Evolutionary conservation across 2,113 vertebrate species (phyloP).

Genomic region (Sturnus vulgaris): DNA sequence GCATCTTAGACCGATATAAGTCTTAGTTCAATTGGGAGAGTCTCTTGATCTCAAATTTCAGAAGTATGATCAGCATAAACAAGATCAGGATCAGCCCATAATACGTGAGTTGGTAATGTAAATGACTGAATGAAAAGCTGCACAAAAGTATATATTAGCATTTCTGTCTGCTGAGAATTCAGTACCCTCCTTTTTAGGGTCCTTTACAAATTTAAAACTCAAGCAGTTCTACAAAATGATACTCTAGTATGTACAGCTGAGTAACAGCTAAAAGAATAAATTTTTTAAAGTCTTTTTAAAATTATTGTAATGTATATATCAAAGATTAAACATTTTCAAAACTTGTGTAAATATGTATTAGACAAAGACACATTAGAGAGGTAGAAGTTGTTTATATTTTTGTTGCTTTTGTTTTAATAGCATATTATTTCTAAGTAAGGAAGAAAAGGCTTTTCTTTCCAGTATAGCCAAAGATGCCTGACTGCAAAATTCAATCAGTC

Average conservation of each 20-base stretch:
- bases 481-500: constrained; percentile 39
- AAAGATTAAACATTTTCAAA: neutral
- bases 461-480: neutral
- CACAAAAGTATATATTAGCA: neutral
- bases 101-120: neutral
- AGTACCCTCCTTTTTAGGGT: neutral
- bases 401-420: constrained; percentile 10
- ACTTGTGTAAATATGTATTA: constrained; percentile 18
- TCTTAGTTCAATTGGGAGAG: neutral
- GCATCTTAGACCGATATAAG: neutral
- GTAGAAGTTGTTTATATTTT: constrained; percentile 31
- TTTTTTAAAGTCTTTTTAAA: neutral
- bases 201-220: neutral
- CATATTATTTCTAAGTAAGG: neutral
- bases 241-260: neutral
- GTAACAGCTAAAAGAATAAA: neutral
- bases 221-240: neutral
- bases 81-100: neutral
- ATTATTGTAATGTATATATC: neutral
- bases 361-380: neutral
- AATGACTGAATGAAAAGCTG: neutral
- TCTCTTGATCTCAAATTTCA: neutral
- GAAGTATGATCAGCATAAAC: neutral
- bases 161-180: neutral
- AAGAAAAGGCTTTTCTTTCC: neutral